Conservation (phyloP, 2,113 vertebrate genomes). For the Rhynchopsitta pachyrhyncha region DNA sequence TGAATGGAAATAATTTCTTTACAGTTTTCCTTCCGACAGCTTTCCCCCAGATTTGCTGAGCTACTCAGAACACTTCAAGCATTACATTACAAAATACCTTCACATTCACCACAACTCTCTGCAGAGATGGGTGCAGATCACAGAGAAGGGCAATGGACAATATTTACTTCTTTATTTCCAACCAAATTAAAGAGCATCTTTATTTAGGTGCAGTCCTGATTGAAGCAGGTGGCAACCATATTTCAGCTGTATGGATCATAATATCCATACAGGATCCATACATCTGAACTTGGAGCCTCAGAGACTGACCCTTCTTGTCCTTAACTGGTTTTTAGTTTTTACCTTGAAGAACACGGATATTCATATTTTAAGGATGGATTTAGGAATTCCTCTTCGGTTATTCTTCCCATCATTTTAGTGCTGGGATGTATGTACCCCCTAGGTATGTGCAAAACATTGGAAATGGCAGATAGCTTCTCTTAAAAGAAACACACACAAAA, state of each 20-base stretch:
- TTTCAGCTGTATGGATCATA: neutral
- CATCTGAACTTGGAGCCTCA: neutral
- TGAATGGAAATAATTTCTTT: neutral
- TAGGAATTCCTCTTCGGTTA: neutral
- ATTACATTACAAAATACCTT: neutral
- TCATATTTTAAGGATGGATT: neutral
- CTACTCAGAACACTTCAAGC: neutral
- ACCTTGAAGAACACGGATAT: neutral
- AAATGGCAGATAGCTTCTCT: neutral
- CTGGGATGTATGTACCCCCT: neutral
- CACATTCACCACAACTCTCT: neutral
- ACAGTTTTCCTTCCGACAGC: neutral
- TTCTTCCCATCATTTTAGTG: neutral
- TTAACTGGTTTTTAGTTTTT: neutral
- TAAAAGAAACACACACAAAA: neutral
- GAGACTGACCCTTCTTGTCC: neutral
- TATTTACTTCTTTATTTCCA: neutral
- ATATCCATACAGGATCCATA: neutral
- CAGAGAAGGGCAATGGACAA: neutral
- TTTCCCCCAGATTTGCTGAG: neutral
- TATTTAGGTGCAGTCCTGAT: neutral
- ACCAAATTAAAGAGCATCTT: neutral
- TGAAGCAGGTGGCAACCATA: neutral
- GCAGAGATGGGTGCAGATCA: neutral
- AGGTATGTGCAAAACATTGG: neutral